Conservation (phyloP, 1,140 invertebrate species). For the Heliothis subflexa region DNA sequence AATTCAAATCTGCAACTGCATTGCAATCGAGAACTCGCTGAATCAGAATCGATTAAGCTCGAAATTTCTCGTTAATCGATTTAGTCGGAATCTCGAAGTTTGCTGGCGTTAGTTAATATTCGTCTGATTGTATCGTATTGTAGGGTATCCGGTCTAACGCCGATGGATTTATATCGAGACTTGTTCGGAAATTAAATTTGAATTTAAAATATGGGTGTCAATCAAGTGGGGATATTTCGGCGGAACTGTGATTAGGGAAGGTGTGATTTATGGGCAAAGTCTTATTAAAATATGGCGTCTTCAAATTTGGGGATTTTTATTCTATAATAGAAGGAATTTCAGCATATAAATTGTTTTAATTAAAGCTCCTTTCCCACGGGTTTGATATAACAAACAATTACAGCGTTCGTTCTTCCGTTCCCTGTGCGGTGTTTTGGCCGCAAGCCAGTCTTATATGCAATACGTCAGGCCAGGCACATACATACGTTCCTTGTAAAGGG, state of each 20-base stretch:
- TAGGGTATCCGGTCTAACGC: slow-evolving; percentile 32
- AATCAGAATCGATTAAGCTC: slow-evolving; percentile 77
- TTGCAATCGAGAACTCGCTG: slow-evolving; percentile 72
- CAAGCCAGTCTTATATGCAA: slow-evolving; percentile 16
- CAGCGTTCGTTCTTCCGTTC: slow-evolving; percentile 3
- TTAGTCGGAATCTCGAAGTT: slow-evolving; percentile 67
- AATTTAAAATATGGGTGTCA: slow-evolving; percentile 20
- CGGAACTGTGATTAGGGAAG: neutral
- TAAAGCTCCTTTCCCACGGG: neutral
- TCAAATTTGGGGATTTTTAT: too few species aligned
- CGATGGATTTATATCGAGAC: slow-evolving; percentile 14
- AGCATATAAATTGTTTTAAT: neutral
- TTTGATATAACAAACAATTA: slow-evolving; percentile 23
- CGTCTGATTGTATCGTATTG: slow-evolving; percentile 70
- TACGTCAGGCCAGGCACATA: slow-evolving; percentile 7
- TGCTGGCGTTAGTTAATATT: slow-evolving; percentile 62
- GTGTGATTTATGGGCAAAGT: too few species aligned
- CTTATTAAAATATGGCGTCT: too few species aligned
- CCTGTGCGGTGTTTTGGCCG: slow-evolving; percentile 15
- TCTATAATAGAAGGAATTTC: too few species aligned
- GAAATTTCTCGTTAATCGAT: slow-evolving; percentile 77
- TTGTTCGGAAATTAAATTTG: neutral
- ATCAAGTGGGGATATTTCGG: neutral
- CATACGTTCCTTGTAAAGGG: neutral
- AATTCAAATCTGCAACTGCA: slow-evolving; percentile 67